Percentiles rank a stretch among this genome's conserved stretches.
Conservation (phyloP, 1,140 invertebrate genomes). For the Nylanderia fulva region DNA sequence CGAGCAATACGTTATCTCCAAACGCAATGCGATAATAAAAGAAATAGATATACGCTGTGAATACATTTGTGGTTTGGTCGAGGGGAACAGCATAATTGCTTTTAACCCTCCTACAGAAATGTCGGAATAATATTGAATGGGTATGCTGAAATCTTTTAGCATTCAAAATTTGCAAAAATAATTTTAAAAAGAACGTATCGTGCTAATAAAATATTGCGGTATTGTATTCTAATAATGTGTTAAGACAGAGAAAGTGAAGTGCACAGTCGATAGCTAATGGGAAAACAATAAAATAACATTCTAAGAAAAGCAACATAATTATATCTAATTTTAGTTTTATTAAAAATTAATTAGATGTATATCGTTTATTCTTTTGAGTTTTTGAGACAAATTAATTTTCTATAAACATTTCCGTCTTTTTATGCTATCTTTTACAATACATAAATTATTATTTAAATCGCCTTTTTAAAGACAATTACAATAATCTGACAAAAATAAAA, state of each 20-base stretch:
- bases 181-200: background rate
- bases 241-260: background rate
- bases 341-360: background rate
- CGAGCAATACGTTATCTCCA: constrained; percentile 70
- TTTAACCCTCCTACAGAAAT: background rate
- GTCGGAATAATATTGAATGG: background rate
- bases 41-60: constrained; percentile 32
- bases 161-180: background rate
- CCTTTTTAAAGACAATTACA: no score
- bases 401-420: background rate
- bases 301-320: background rate
- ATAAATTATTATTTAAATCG: background rate
- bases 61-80: constrained; percentile 45
- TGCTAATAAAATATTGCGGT: background rate
- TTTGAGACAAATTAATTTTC: background rate
- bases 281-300: background rate
- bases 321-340: background rate
- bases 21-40: constrained; percentile 64
- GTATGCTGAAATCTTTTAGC: background rate
- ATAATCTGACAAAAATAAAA: no score
- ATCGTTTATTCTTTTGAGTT: background rate
- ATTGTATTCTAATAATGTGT: background rate
- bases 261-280: no score
- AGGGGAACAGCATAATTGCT: background rate
- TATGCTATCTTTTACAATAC: background rate